These are phyloP conservation scores for Nephrotoma flavescens DNA, from an alignment of 2,888 invertebrate species.

Conservation along the genomic window DNA sequence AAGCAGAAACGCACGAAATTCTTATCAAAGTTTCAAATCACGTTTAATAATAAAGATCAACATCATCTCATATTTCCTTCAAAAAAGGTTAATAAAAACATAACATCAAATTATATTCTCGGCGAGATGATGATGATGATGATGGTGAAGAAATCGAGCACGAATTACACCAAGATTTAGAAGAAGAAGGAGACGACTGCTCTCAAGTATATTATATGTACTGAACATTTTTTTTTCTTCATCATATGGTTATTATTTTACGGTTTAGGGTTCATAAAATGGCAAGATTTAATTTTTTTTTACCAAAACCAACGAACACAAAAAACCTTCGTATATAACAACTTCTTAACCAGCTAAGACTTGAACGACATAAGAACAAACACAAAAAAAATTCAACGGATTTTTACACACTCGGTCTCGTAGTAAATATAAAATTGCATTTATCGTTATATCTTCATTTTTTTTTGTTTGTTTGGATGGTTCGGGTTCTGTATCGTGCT, in stretches of 20 bases:
- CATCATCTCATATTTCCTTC: conserved; percentile 1
- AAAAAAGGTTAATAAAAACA: background rate
- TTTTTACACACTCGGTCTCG: background rate
- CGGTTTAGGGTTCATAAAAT: background rate
- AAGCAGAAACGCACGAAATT: background rate
- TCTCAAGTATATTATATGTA: background rate
- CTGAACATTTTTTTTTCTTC: background rate
- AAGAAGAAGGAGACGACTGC: background rate
- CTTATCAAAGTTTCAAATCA: conserved; percentile 1
- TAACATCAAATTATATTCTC: conserved; percentile 3
- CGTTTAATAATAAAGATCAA: conserved; percentile 2
- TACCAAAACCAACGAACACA: background rate
- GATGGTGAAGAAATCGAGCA: background rate
- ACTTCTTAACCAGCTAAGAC: background rate
- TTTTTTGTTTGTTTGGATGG: background rate
- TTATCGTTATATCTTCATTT: background rate
- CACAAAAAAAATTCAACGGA: background rate
- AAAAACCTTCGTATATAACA: background rate
- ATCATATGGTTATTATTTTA: background rate
- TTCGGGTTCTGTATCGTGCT: background rate
- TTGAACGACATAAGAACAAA: background rate
- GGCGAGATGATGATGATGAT: background rate
- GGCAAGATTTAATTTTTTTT: background rate
- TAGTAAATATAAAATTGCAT: background rate
- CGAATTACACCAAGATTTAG: background rate